Conservation (phyloP, 2,888 invertebrate species). For the Pollenia griseotomentosa region DNA sequence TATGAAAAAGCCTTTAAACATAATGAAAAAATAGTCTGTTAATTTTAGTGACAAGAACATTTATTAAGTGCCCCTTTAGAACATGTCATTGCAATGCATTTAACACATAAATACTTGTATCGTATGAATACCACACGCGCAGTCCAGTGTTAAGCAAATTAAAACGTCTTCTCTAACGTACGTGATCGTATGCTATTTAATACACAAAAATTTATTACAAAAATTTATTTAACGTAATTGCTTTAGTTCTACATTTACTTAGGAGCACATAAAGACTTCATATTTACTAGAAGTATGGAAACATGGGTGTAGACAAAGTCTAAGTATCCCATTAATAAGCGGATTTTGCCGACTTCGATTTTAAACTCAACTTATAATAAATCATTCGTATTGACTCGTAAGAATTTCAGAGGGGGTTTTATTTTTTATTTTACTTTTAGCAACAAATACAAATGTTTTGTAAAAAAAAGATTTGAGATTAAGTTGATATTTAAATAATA, state of each 20-base stretch:
- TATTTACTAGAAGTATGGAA: not conserved
- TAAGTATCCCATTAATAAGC: slow-evolving; percentile 43
- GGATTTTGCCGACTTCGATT: slow-evolving; percentile 15
- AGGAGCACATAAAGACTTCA: not conserved
- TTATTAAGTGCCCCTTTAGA: slow-evolving; percentile 56
- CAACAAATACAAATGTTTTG: not conserved
- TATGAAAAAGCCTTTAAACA: not conserved
- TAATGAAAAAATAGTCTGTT: slow-evolving; percentile 19
- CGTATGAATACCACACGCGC: slow-evolving; percentile 57
- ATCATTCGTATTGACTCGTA: slow-evolving; percentile 19
- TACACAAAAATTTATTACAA: not conserved
- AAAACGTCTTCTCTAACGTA: slow-evolving; percentile 50
- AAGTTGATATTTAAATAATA: too few species aligned
- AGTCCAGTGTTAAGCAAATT: slow-evolving; percentile 32
- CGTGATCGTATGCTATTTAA: slow-evolving; percentile 56
- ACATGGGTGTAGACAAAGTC: slow-evolving; percentile 14
- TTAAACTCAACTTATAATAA: slow-evolving; percentile 23
- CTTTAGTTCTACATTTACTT: slow-evolving; percentile 39
- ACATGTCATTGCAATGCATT: slow-evolving; percentile 47
- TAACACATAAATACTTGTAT: slow-evolving; percentile 53
- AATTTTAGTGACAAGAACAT: slow-evolving; percentile 54
- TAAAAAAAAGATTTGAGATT: not conserved
- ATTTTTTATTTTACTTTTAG: not conserved
- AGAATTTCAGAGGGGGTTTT: not conserved
- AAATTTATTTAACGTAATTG: slow-evolving; percentile 28